A percentile compares a stretch with the other conserved stretches of the same genome.
These are phyloP conservation scores for Salticus scenicus DNA, from an alignment of 2,888 invertebrate genomes.

Conservation along the genomic window DNA sequence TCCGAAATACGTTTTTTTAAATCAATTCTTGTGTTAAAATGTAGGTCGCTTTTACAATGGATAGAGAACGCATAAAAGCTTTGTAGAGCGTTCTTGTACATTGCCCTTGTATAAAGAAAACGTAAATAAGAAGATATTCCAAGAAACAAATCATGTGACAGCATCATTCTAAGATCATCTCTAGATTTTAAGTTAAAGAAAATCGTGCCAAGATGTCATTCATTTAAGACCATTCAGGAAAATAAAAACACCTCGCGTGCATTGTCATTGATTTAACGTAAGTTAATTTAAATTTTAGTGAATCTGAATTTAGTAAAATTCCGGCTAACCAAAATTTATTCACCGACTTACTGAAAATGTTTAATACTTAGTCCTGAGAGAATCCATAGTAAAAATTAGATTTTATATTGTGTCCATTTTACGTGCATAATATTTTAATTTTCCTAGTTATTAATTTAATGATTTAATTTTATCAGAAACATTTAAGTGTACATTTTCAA, in stretches of 20 bases:
- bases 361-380: no score
- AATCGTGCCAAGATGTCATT: slow-evolving; percentile 48
- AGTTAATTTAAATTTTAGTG: neutral
- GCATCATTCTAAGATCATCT: slow-evolving; percentile 14
- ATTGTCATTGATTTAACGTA: neutral
- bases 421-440: no score
- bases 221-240: neutral
- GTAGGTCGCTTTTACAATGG: neutral
- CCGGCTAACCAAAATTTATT: no score
- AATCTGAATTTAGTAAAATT: neutral
- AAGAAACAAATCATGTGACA: slow-evolving; percentile 39
- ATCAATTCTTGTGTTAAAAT: no score
- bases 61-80: neutral
- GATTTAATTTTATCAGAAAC: no score
- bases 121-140: slow-evolving; percentile 23
- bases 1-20: no score
- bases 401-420: no score
- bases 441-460: no score
- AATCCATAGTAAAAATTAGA: no score
- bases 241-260: neutral
- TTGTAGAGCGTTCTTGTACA: neutral
- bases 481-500: no score
- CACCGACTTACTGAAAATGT: no score
- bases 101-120: slow-evolving; percentile 15
- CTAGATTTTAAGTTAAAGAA: slow-evolving; percentile 44